A percentile compares a stretch with the other conserved stretches of the same genome.
Conservation (phyloP, 2,888 invertebrate species). For the Oegoconia quadripuncta region DNA sequence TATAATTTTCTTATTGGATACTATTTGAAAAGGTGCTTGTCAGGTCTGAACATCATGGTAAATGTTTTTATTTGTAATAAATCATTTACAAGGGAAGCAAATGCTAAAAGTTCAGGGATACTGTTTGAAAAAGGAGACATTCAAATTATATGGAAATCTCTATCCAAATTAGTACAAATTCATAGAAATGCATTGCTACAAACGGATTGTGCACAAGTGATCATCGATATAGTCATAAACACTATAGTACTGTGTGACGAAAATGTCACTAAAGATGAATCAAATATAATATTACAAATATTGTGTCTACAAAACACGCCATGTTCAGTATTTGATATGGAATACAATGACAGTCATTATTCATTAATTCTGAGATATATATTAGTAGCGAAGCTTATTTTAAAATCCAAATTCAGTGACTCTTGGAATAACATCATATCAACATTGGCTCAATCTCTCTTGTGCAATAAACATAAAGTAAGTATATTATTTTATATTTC, state of each 20-base stretch:
- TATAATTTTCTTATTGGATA: conserved; percentile 45
- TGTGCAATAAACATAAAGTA: conserved; percentile 35
- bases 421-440: conserved; percentile 37
- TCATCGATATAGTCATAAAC: conserved; percentile 42
- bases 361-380: conserved; percentile 43
- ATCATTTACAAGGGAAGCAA: conserved; percentile 12
- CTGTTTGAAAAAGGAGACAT: conserved; percentile 29
- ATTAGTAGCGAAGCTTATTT: conserved; percentile 33
- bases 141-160: conserved; percentile 32
- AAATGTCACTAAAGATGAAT: conserved; percentile 32
- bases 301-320: conserved; percentile 39
- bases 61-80: conserved; percentile 31
- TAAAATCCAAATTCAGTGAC: conserved; percentile 36
- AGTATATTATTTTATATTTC: too few relatives aligned
- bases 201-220: conserved; percentile 28
- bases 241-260: conserved; percentile 33
- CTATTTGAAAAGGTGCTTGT: conserved; percentile 45
- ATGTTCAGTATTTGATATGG: conserved; percentile 34
- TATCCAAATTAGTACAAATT: conserved; percentile 35
- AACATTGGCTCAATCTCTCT: conserved; percentile 32
- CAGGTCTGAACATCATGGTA: conserved; percentile 45
- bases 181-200: conserved; percentile 34
- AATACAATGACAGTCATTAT: conserved; percentile 33
- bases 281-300: conserved; percentile 36
- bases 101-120: conserved; percentile 1